phyloP scores from a whole-genome alignment of 1,140 invertebrate genomes.

The Magallana ariakensis region DNA sequence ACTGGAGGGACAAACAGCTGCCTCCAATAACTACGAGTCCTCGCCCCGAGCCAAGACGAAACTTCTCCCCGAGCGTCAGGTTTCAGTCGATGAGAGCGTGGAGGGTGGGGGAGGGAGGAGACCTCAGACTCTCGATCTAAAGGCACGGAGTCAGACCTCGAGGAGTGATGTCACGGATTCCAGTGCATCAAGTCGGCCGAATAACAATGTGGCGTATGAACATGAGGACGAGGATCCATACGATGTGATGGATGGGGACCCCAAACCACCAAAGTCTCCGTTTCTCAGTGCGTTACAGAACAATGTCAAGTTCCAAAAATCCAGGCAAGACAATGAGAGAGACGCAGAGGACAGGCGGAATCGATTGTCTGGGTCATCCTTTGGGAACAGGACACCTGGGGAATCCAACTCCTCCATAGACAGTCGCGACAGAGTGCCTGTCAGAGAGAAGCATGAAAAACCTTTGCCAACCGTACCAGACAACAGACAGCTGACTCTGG shows the following conservation, averaged over 20 bases:
- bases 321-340: conserved; percentile 57
- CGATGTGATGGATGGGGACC: conserved; percentile 49
- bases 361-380: conserved; percentile 58
- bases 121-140: conserved; percentile 44
- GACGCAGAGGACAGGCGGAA: conserved; percentile 65
- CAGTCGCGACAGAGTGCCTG: not conserved
- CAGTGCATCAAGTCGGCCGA: not conserved
- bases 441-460: not conserved
- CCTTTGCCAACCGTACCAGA: conserved; percentile 62
- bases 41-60: conserved; percentile 55
- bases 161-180: not conserved
- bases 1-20: not conserved
- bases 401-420: conserved; percentile 29
- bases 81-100: not conserved
- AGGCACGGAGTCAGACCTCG: not conserved
- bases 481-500: conserved; percentile 35
- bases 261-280: conserved; percentile 57
- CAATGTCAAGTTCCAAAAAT: conserved; percentile 63
- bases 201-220: conserved; percentile 11
- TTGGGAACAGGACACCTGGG: not conserved
- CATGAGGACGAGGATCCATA: conserved; percentile 52
- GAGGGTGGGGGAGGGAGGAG: not conserved
- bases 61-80: not conserved
- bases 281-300: conserved; percentile 62
- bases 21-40: conserved; percentile 40